A percentile compares a stretch with the other conserved stretches of the same genome.
Conservation (phyloP, 2,113 vertebrate genomes). For the Phycodurus eques region DNA sequence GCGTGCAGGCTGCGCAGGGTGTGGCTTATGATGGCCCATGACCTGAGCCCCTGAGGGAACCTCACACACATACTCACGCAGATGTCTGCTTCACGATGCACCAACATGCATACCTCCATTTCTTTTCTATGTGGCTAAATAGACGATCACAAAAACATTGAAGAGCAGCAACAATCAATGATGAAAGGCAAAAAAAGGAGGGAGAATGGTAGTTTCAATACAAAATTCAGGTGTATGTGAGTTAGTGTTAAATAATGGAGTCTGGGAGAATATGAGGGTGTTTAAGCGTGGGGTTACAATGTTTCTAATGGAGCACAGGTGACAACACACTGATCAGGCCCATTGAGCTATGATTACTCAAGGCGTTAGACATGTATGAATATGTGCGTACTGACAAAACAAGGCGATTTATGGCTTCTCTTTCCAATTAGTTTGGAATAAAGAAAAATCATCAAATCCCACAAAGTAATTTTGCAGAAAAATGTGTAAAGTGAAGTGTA, state of each 20-base stretch:
- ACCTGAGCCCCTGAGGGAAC: constrained; percentile 53
- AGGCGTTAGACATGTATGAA: constrained; percentile 39
- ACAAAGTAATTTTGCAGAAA: background rate
- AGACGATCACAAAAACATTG: constrained; percentile 31
- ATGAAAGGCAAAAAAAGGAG: constrained; percentile 14
- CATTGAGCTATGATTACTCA: constrained; percentile 68
- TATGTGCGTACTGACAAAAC: constrained; percentile 3
- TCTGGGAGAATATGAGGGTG: constrained; percentile 36
- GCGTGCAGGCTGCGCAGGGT: constrained; percentile 31
- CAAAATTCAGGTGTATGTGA: constrained; percentile 30
- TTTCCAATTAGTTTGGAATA: constrained; percentile 13
- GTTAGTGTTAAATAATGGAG: constrained; percentile 24
- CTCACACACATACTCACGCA: constrained; percentile 36
- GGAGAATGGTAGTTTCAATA: constrained; percentile 31
- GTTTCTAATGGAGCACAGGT: constrained; percentile 76
- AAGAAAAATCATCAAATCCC: constrained; percentile 6
- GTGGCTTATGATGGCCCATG: constrained; percentile 58
- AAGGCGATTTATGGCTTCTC: background rate
- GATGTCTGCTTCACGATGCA: constrained; percentile 39
- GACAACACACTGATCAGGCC: constrained; percentile 75
- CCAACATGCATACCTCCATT: constrained; percentile 24
- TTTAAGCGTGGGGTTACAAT: constrained; percentile 47
- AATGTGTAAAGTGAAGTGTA: background rate
- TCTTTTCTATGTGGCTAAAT: constrained; percentile 29
- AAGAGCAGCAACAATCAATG: constrained; percentile 25